Conservation (phyloP, 2,113 vertebrate species). For the Megalops atlanticus region DNA sequence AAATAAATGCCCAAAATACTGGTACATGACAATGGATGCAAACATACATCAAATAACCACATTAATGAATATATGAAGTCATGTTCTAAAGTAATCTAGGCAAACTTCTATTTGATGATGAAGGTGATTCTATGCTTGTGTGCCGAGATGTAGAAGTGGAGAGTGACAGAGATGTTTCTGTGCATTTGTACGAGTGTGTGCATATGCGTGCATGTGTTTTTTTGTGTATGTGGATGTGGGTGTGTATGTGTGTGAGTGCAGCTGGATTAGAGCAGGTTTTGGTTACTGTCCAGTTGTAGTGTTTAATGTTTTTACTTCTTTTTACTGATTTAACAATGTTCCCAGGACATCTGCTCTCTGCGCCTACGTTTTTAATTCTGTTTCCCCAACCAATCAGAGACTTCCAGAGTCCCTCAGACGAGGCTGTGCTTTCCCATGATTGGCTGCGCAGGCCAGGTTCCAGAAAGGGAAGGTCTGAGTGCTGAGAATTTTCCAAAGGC, state of each 20-base stretch:
- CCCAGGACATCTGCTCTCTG: slow-evolving; percentile 80
- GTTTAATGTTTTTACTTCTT: slow-evolving; percentile 72
- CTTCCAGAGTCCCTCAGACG: slow-evolving; percentile 48
- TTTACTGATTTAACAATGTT: slow-evolving; percentile 74
- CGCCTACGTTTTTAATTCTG: slow-evolving; percentile 61
- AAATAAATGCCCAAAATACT: not conserved
- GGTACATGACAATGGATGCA: too few relatives aligned
- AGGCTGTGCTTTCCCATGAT: slow-evolving; percentile 51
- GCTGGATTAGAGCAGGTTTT: slow-evolving; percentile 66
- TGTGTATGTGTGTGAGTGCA: slow-evolving; percentile 45
- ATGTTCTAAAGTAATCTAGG: not conserved
- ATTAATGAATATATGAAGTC: not conserved
- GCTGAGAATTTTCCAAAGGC: slow-evolving; percentile 79
- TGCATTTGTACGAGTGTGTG: slow-evolving; percentile 24
- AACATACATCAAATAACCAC: not conserved
- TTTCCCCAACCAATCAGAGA: slow-evolving; percentile 58
- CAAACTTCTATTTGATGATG: not conserved
- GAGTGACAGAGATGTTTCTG: not conserved
- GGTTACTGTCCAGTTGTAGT: slow-evolving; percentile 70
- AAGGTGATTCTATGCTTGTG: not conserved
- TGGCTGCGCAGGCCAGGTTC: slow-evolving; percentile 66
- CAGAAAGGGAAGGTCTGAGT: slow-evolving; percentile 71
- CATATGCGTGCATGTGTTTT: slow-evolving; percentile 36
- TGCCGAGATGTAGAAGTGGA: not conserved
- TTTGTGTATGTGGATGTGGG: slow-evolving; percentile 29